phyloP scores from a whole-genome alignment of 2,888 invertebrate genomes.

The Tachina fera region DNA sequence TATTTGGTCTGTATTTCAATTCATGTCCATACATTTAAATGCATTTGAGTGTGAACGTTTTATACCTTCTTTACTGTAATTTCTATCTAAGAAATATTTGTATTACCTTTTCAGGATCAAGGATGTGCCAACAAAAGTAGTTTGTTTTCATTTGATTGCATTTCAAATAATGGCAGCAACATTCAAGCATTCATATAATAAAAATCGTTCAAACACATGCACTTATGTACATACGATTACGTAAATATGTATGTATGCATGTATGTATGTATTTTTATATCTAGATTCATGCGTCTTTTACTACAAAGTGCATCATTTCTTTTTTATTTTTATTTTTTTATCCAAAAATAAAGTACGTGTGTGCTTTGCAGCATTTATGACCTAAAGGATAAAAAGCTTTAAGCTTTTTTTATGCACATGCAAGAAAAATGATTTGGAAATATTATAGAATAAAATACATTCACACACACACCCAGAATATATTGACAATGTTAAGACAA shows the following conservation, averaged over 20 bases:
- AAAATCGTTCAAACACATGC: conserved; percentile 14
- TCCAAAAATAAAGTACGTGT: conserved; percentile 40
- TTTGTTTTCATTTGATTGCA: conserved; percentile 79
- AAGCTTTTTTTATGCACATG: conserved; percentile 44
- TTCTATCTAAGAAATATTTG: conserved; percentile 44
- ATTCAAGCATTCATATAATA: conserved; percentile 11
- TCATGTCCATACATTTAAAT: conserved; percentile 34
- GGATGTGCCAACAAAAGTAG: conserved; percentile 74
- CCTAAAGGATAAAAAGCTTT: conserved; percentile 67
- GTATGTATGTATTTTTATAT: neutral
- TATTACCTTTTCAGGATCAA: conserved; percentile 72
- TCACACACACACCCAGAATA: neutral
- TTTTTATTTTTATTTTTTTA: neutral
- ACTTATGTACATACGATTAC: neutral
- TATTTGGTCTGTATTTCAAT: neutral
- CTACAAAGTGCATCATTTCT: conserved; percentile 43
- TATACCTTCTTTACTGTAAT: conserved; percentile 20
- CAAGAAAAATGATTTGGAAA: conserved; percentile 51
- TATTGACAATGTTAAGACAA: conserved; percentile 69
- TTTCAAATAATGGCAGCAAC: conserved; percentile 44
- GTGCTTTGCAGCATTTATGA: conserved; percentile 62
- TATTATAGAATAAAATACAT: conserved; percentile 41
- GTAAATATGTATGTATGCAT: neutral
- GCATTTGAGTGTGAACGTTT: conserved; percentile 7
- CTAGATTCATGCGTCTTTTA: conserved; percentile 15